Base-by-base conservation (phyloP, 1,140 invertebrate species). In the Globodera ellingtonae region DNA sequence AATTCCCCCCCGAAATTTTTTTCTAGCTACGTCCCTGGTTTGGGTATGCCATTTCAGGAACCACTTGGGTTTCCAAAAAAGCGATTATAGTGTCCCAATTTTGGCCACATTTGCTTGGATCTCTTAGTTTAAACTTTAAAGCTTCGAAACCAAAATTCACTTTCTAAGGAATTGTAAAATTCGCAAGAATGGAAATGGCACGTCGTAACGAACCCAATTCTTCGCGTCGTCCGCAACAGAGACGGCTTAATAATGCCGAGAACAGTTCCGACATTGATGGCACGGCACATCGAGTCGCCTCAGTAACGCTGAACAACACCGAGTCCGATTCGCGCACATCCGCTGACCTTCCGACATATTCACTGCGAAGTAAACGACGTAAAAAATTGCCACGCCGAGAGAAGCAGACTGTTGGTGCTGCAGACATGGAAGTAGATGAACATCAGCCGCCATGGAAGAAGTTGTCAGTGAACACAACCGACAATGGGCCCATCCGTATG, bases 281-380 rank as follows among this genome's bases (percentile, higher is more conserved):
- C 35, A 80, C 79, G 8, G 72, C 79, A 35, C 75, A 80, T 66
- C 73, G 79, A 35, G 79, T 80, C n/a, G 79, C 79, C 15, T 70
- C 65, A 35, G 79, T 80, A 10, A 80, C 79, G 2, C 15, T 80
- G n/a, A 62, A 62, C 56, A 62, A 7, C 50, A 52, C 56, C 5
- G 79, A 80, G 56, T 80, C 79, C 24, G 79, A 80, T 46, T 67
- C 59, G n/a, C 75, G 75, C 44, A 62, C 56, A 62, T 80, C 79
- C 44, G 73, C 73, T 21, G 79, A 80, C 1, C 6, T 62, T 46
- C 79, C 79, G 21, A 62, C 18, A 24, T 62, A 62, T 62, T 56
- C 74, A 15, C 79, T 80, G 59, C 73, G 66, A 9, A 79, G 77
- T 67, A 80, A 80, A 48, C 47, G 79, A 21, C 50, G 79, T 15